Conservation (phyloP, 1,140 invertebrate species). For the Oncopeltus fasciatus region DNA sequence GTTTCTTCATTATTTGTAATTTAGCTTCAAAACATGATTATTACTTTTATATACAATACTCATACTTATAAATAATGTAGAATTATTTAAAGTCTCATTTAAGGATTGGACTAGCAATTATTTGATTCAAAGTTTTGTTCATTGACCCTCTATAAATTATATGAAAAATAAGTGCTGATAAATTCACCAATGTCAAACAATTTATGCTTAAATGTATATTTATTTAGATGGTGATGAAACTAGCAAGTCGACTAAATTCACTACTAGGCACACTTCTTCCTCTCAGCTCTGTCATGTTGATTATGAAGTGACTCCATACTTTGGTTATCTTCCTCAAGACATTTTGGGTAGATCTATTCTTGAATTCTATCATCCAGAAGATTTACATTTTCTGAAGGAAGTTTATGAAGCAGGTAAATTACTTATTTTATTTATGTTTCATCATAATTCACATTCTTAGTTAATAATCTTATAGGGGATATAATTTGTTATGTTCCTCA, state of each 20-base stretch:
- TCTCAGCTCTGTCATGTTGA: constrained; percentile 64
- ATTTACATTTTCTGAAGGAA: constrained; percentile 60
- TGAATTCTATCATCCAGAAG: constrained; percentile 77
- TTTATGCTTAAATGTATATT: not conserved
- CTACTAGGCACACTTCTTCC: constrained; percentile 57
- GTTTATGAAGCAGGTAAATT: constrained; percentile 60
- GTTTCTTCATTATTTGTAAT: no score
- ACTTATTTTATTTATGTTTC: constrained; percentile 9
- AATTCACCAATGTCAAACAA: no score
- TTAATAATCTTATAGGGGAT: no score
- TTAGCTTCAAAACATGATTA: no score
- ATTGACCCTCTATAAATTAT: no score
- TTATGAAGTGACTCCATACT: constrained; percentile 56
- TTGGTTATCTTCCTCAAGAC: constrained; percentile 82
- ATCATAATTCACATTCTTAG: no score
- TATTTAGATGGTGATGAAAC: constrained; percentile 45
- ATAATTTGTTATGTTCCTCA: not conserved
- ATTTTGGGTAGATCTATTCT: constrained; percentile 66
- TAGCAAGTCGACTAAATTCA: constrained; percentile 44
- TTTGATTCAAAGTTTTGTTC: no score
- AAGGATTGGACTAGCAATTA: no score
- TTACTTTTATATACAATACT: no score
- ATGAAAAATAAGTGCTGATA: no score
- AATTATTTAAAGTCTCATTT: no score
- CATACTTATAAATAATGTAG: no score